Percentiles rank a stretch among this genome's conserved stretches.
Evolutionary conservation across 1,140 invertebrate genomes (phyloP).

Genomic region (Meteorus sp.): DNA sequence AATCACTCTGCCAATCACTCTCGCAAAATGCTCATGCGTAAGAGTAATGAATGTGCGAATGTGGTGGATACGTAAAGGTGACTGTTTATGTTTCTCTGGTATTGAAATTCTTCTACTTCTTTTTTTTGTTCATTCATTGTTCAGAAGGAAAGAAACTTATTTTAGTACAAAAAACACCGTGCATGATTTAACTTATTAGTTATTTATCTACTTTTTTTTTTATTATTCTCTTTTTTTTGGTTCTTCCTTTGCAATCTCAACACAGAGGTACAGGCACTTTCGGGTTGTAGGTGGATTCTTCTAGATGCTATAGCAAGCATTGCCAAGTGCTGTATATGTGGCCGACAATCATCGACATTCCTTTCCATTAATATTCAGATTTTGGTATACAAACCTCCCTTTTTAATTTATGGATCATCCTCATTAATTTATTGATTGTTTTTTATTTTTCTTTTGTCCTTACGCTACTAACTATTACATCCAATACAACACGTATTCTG

Average conservation of each 20-base stretch:
- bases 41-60: constrained; percentile 33
- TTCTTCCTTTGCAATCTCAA: constrained; percentile 20
- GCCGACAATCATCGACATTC: constrained; percentile 60
- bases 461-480: constrained; percentile 3
- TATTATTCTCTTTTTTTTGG: constrained; percentile 10
- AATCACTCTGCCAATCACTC: too few species aligned
- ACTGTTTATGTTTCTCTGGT: constrained; percentile 24
- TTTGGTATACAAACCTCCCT: too few species aligned
- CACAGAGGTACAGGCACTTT: constrained; percentile 29
- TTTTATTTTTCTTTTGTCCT: not conserved
- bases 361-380: constrained; percentile 47
- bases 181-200: constrained; percentile 55
- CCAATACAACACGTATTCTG: too few species aligned
- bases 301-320: constrained; percentile 52
- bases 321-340: constrained; percentile 61
- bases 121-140: constrained; percentile 43
- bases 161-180: constrained; percentile 45
- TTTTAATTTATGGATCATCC: too few species aligned
- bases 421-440: constrained; percentile 16
- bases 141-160: constrained; percentile 37
- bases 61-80: constrained; percentile 32
- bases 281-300: constrained; percentile 34
- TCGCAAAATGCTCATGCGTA: constrained; percentile 24
- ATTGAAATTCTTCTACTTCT: constrained; percentile 28
- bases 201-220: constrained; percentile 23